These are phyloP conservation scores for Trogon melanurus DNA, from an alignment of 2,113 vertebrate genomes.

Conservation along the genomic window DNA sequence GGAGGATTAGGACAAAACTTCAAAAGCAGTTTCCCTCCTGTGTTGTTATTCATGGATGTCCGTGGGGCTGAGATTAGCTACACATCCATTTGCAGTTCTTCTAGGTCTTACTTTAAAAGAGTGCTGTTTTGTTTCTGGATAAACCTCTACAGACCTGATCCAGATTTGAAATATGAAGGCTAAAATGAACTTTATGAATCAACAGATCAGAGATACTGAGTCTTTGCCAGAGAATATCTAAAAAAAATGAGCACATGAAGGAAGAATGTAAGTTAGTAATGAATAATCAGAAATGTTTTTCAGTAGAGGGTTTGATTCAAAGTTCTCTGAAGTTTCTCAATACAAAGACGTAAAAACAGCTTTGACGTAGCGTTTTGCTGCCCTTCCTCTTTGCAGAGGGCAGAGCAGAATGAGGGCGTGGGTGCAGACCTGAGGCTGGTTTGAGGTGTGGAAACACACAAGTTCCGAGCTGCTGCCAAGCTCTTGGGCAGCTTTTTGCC, in stretches of 20 bases:
- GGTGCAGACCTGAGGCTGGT: neutral
- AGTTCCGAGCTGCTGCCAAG: neutral
- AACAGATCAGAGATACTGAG: neutral
- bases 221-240: neutral
- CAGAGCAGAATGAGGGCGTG: neutral
- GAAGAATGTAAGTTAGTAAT: conserved; percentile 8
- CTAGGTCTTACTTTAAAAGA: neutral
- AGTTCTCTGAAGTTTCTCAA: neutral
- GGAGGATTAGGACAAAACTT: neutral
- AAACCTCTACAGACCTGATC: neutral
- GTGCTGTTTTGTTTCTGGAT: neutral
- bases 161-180: neutral
- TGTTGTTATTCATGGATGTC: neutral
- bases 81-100: neutral
- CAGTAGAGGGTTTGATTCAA: neutral
- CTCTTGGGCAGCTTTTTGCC: neutral
- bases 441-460: neutral
- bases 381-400: neutral
- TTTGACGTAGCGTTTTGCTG: neutral
- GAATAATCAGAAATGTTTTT: conserved; percentile 32
- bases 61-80: neutral
- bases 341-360: fast-evolving
- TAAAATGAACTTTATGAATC: neutral
- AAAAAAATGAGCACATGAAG: neutral
- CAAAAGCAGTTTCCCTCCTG: neutral